Base-by-base conservation (phyloP, 2,113 vertebrate species). In the Vicugna pacos region DNA sequence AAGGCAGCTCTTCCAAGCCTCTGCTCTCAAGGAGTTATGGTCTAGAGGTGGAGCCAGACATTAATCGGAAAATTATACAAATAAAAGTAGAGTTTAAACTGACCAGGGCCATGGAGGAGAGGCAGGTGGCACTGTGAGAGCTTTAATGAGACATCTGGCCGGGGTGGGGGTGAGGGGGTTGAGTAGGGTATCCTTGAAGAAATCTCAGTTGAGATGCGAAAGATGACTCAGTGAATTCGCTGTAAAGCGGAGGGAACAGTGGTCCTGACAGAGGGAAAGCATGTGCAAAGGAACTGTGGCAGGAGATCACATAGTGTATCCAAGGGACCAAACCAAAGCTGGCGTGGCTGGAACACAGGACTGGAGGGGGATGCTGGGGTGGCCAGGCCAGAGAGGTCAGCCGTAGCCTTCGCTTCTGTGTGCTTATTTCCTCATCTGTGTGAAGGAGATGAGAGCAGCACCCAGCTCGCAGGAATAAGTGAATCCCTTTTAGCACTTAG, bases 31-130 rank as follows among this genome's bases (percentile, higher is more conserved):
- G 28, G 70, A 54, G 38, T 46, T 85, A 73, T 10, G 42, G 56
- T 86, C 81, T 96, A 50, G 85, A 79, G 62, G 50, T 19, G 62
- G 5, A 65, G 35, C 24, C 65, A 89, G 91, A 81, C 3, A 1
- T 4, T 91, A 65, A 85, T 24, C 3, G 32, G 80, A 91, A 94
- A 92, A 89, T 11, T 15, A 12, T 48, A 8, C 38, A 67, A 81
- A 65, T 72, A 54, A 84, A 92, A 93, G 46, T 4, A 75, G 77
- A 76, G 75, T 56, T 93, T 84, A 83, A 70, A 72, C 15, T 32
- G 80, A 24, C 48, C 15, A 28, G 65, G 2, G 6, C 50, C 16
- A 6, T 48, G 35, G 50, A 69, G 50, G 14, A 91, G 62, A 85
- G 72, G 76, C 60, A 50, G n/a, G 32, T 0, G 6, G 91, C 11